Base-by-base conservation (phyloP, 2,113 vertebrate genomes). In the Macquaria australasica region DNA sequence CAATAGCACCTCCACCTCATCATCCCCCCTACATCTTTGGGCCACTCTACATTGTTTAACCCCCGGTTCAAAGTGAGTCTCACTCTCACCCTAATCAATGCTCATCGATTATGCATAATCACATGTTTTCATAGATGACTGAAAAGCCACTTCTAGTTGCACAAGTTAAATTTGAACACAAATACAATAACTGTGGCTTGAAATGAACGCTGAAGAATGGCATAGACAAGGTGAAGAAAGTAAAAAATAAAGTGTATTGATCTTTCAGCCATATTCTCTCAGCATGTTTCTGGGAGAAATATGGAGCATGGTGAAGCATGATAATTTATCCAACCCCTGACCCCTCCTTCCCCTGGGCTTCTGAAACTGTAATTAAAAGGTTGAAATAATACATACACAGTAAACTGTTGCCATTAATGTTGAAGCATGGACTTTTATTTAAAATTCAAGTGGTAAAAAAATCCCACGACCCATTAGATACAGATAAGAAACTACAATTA, bases 401-500 rank as follows among this genome's bases (percentile, higher is more conserved):
- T 39, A 59, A 68, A 50, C 1, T 8, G 14, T 31, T 23, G 53
- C 66, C 56, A 62, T 67, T 25, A 20, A 53, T 48, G 12, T 7
- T 34, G 20, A 55, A 28, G 34, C 16, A 1, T 12, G 41, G 34
- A 45, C 37, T 58, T 62, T 76, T 10, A 43, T 69, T 71, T 55
- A 8, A 75, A 41, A 82, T 75, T 66, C 18, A 66, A 69, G 62
- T 28, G 59, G 41, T 20, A 53, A 69, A 9, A 53, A 79, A 59
- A 34, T 2, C 28, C 28, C 39, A 20, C 4, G 3, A 21, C 34
- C 70, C 58, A 50, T 70, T 60, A n/a, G 51, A 71, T 37, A 23
- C 80, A 76, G 84, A 88, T 86, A 87, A 87, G 83, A 90, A 78
- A 77, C 74, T 75, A 83, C 74, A 82, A 60, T 79, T 63, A 66